phyloP scores from a whole-genome alignment of 2,113 vertebrate genomes.

The Aphyosemion australe region DNA sequence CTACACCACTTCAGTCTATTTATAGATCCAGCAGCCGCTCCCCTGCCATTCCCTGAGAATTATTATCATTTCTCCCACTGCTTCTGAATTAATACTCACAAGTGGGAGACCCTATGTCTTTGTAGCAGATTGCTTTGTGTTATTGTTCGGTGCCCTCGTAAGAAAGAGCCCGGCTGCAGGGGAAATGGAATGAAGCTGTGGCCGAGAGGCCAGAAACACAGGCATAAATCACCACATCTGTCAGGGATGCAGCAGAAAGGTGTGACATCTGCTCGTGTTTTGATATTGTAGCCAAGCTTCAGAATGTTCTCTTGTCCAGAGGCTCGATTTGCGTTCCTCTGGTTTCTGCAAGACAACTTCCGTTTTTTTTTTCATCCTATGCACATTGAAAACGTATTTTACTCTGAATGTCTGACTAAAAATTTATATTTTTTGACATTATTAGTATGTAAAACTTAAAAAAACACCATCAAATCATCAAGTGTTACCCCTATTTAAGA shows the following conservation, averaged over 20 bases:
- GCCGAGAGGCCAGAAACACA: conserved; percentile 61
- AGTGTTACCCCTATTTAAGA: too few relatives aligned
- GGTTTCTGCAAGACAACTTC: neutral
- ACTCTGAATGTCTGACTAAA: neutral
- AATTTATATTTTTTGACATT: too few relatives aligned
- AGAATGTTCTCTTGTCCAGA: conserved; percentile 18
- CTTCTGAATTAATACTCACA: conserved; percentile 65
- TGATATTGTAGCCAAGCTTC: conserved; percentile 18
- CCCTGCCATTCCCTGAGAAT: conserved; percentile 53
- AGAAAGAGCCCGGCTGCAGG: conserved; percentile 54
- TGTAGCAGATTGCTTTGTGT: conserved; percentile 69
- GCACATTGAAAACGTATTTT: neutral
- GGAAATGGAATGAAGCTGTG: conserved; percentile 47
- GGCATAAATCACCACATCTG: conserved; percentile 60
- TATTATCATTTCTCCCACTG: conserved; percentile 65
- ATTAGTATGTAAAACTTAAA: too few relatives aligned
- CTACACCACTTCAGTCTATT: conserved; percentile 59
- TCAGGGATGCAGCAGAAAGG: conserved; percentile 36
- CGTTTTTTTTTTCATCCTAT: conserved; percentile 2
- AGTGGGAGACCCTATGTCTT: conserved; percentile 46
- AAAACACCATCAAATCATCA: too few relatives aligned
- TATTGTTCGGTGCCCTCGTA: conserved; percentile 50
- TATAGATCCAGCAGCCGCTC: conserved; percentile 61
- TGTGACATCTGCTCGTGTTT: conserved; percentile 45
- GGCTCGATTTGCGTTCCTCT: conserved; percentile 26